A percentile compares a stretch with the other conserved stretches of the same genome.
Evolutionary conservation across 2,888 invertebrate genomes (phyloP).

Genomic region (Sympetrum striolatum): DNA sequence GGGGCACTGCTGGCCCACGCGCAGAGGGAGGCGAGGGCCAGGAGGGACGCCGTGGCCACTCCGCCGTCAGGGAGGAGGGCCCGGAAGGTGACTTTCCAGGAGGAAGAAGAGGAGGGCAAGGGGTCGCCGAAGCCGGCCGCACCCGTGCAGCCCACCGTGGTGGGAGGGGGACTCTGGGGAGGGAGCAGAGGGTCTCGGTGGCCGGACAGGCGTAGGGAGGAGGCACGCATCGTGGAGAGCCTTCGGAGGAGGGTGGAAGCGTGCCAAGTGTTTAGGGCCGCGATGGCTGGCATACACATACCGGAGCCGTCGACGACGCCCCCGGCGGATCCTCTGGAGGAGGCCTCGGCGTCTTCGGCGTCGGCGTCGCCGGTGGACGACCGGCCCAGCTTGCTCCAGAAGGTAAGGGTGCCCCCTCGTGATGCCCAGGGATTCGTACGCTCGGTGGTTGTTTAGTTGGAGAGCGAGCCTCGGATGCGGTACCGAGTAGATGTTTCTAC

Average conservation of each 20-base stretch:
- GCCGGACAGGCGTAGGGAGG: slow-evolving; percentile 72
- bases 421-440: neutral
- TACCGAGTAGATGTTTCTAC: neutral
- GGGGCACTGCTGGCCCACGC: slow-evolving; percentile 20
- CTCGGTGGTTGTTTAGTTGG: neutral
- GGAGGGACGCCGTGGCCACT: slow-evolving; percentile 25
- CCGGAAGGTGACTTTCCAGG: slow-evolving; percentile 32
- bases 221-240: slow-evolving; percentile 73
- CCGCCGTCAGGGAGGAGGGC: slow-evolving; percentile 29
- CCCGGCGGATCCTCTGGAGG: slow-evolving; percentile 48
- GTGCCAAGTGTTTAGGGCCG: slow-evolving; percentile 64
- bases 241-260: slow-evolving; percentile 71
- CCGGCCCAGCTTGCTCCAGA: slow-evolving; percentile 20
- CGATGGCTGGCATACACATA: slow-evolving; percentile 57
- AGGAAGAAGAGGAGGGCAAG: neutral
- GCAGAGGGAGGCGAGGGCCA: slow-evolving; percentile 22
- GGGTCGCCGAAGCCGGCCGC: neutral
- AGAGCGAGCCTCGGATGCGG: neutral
- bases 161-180: slow-evolving; percentile 1
- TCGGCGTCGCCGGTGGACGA: slow-evolving; percentile 37
- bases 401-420: neutral
- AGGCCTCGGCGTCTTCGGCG: slow-evolving; percentile 44
- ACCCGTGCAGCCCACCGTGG: neutral
- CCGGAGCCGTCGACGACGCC: slow-evolving; percentile 55
- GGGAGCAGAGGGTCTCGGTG: slow-evolving; percentile 62